Base-by-base conservation (phyloP, 2,888 invertebrate genomes). In the Polietes domitor region DNA sequence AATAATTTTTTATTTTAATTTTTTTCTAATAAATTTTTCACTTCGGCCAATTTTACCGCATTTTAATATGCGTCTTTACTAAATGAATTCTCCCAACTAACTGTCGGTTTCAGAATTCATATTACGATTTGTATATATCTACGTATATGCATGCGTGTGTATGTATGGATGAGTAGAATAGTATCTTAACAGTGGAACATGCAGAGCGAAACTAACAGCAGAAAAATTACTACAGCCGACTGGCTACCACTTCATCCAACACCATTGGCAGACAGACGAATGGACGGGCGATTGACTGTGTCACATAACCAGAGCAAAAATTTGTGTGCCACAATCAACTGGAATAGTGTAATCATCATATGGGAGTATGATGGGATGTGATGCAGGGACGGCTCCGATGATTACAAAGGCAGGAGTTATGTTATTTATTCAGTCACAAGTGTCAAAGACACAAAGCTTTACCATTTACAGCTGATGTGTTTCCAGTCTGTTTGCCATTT, bases 61-160 rank as follows among this genome's bases (percentile, higher is more conserved):
- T 63, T 75, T 26, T 32, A 2, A 77, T 77, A 79, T 47, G 70
- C 85, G 82, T 82, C 82, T 80, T 80, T 53, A 76, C 82, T 50
- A 77, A 82, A 55, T 68, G 74, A 86, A 77, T 78, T 86, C 85
- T 85, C 80, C 80, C 78, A 71, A 82, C 79, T 78, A 80, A 86
- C 85, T 86, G 85, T 75, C 83, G 83, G 77, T 78, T 75, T 71
- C 53, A 78, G 77, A 84, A 83, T 77, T 72, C 41, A 21, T 63
- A 32, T 77, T 63, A 72, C 55, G 63, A 65, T 72, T 65, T 76
- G 76, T 68, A 50, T 58, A 21, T 47, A n/a, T 73, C 55, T 17
- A 32, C 68, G 10, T 65, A 24, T 76, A 26, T 65, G 15, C 65
- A 32, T 65, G n/a, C n/a, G 50, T 65, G 15, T 28, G 53, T 21